These are phyloP conservation scores for Pandemis heparana DNA, from an alignment of 2,888 invertebrate genomes.

Conservation along the genomic window DNA sequence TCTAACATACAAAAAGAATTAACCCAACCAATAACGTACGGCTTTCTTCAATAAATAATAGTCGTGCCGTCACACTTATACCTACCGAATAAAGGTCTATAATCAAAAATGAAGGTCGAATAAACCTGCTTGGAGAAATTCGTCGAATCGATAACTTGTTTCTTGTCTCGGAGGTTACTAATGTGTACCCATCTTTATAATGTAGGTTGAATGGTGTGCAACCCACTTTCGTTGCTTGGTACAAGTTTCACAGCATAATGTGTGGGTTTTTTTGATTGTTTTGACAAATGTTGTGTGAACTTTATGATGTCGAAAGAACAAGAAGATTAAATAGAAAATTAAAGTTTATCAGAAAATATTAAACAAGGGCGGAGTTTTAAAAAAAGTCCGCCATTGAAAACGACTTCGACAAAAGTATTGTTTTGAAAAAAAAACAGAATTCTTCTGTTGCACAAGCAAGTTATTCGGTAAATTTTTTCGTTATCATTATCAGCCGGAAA, in stretches of 20 bases:
- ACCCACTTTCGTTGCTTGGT: constrained; percentile 15
- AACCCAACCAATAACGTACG: neutral
- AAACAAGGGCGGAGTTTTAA: no score
- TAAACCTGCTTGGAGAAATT: constrained; percentile 31
- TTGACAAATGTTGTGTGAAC: neutral
- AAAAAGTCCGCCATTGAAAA: no score
- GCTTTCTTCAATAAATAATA: neutral
- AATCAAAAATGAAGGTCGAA: constrained; percentile 13
- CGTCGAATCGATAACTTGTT: constrained; percentile 26
- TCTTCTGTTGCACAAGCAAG: no score
- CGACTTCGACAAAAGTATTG: no score
- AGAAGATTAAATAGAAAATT: no score
- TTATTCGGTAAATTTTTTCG: no score
- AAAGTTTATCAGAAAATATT: no score
- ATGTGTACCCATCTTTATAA: constrained; percentile 4
- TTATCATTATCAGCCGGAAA: no score
- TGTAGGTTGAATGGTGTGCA: constrained; percentile 20
- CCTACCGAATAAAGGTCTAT: neutral
- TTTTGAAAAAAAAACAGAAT: no score
- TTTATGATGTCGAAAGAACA: neutral
- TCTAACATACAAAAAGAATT: neutral
- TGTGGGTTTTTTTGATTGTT: neutral
- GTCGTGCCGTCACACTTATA: neutral
- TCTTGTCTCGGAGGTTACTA: constrained; percentile 3
- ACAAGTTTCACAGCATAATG: constrained; percentile 8